phyloP scores from a whole-genome alignment of 2,797 vertebrate genomes.

The Podargus strigoides region DNA sequence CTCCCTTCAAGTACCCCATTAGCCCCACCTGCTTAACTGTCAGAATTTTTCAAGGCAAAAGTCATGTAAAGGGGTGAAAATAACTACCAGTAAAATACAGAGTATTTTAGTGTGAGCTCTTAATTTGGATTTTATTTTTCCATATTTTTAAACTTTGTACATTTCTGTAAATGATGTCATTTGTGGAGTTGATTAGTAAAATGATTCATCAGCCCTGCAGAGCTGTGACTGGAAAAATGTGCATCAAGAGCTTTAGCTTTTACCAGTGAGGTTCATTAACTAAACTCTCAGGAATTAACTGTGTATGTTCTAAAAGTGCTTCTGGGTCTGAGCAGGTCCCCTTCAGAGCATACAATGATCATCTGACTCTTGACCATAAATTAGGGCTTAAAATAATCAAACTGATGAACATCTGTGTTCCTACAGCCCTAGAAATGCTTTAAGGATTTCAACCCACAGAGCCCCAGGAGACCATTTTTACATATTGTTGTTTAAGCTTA shows the following conservation, averaged over 20 bases:
- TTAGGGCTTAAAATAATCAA: slow-evolving; percentile 62
- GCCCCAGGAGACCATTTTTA: slow-evolving; percentile 72
- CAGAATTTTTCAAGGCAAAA: neutral
- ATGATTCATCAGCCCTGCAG: slow-evolving; percentile 42
- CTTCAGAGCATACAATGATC: slow-evolving; percentile 73
- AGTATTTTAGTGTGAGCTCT: slow-evolving; percentile 15
- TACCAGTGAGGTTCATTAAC: slow-evolving; percentile 89
- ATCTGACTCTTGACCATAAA: slow-evolving; percentile 64
- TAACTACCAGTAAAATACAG: neutral
- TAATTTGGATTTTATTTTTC: slow-evolving; percentile 57
- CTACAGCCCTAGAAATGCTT: slow-evolving; percentile 70
- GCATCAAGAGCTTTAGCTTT: slow-evolving; percentile 76
- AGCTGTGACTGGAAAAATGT: slow-evolving; percentile 71
- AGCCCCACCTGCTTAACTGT: slow-evolving; percentile 16
- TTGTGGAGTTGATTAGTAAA: neutral
- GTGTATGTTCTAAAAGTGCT: slow-evolving; percentile 79
- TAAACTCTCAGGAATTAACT: slow-evolving; percentile 94
- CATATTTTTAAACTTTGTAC: slow-evolving; percentile 24
- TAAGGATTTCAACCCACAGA: slow-evolving; percentile 65
- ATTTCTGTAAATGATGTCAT: slow-evolving; percentile 29
- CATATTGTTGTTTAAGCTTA: slow-evolving; percentile 68
- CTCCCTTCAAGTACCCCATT: slow-evolving; percentile 30
- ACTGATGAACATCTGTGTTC: slow-evolving; percentile 57
- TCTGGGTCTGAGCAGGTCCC: slow-evolving; percentile 76
- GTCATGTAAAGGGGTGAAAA: neutral